Evolutionary conservation across 2,113 vertebrate species (phyloP).

Genomic region (Pardalotus punctatus): DNA sequence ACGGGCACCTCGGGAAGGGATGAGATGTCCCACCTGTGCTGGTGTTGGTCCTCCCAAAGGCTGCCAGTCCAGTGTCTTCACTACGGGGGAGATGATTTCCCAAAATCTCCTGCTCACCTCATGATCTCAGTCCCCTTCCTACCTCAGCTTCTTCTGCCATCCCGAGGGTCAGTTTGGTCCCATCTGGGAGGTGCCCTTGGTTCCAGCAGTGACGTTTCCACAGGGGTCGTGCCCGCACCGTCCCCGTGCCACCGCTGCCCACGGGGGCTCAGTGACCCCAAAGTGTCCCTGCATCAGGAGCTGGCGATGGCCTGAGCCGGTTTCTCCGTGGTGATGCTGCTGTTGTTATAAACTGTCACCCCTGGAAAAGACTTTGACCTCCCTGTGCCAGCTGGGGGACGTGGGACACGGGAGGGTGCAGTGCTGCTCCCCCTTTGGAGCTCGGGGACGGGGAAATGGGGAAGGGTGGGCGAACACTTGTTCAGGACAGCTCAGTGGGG

Average conservation of each 20-base stretch:
- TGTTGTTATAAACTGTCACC: too few relatives aligned
- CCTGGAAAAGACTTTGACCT: too few relatives aligned
- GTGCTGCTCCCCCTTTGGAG: neutral
- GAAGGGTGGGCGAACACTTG: fast-evolving
- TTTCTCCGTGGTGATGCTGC: neutral
- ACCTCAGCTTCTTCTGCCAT: neutral
- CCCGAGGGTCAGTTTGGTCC: neutral
- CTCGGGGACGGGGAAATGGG: neutral
- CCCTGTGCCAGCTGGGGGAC: neutral
- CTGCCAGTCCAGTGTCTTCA: neutral
- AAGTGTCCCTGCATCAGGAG: neutral
- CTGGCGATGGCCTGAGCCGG: neutral
- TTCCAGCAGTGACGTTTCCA: neutral
- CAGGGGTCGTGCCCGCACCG: fast-evolving
- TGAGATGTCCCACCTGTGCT: neutral
- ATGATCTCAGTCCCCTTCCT: neutral
- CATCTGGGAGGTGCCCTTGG: neutral
- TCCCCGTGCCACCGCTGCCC: neutral
- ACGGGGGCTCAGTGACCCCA: fast-evolving
- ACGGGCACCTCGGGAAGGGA: fast-evolving
- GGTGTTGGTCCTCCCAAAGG: neutral
- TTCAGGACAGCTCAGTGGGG: neutral
- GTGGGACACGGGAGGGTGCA: neutral
- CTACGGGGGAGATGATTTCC: neutral
- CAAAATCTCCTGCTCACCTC: neutral